These are phyloP conservation scores for Coelopa frigida DNA, from an alignment of 1,140 invertebrate species.

Conservation along the genomic window DNA sequence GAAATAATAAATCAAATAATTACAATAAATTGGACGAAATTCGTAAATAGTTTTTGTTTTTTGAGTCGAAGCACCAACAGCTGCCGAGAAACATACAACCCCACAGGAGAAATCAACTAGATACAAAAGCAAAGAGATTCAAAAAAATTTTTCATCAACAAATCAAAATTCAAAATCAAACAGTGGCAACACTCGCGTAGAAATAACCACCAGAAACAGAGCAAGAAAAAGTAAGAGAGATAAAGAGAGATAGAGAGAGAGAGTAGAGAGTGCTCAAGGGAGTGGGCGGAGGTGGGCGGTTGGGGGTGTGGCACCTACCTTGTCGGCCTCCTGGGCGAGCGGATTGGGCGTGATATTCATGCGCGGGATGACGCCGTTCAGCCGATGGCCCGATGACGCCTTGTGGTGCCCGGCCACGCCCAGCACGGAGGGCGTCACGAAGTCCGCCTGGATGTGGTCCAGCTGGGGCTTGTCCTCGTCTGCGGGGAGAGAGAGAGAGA, in stretches of 20 bases:
- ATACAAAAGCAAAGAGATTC: conserved; percentile 6
- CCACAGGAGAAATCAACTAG: conserved; percentile 10
- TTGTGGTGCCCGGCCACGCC: conserved; percentile 33
- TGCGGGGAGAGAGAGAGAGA: conserved; percentile 4
- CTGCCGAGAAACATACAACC: conserved; percentile 17
- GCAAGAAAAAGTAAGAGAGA: neutral
- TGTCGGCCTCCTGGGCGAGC: conserved; percentile 52
- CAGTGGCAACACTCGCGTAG: too few species aligned
- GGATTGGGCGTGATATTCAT: conserved; percentile 67
- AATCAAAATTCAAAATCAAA: conserved; percentile 1
- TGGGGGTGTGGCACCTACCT: too few species aligned
- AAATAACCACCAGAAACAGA: too few species aligned
- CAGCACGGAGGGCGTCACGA: conserved; percentile 39
- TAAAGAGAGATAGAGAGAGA: too few species aligned
- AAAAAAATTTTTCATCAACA: conserved; percentile 5
- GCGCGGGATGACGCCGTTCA: conserved; percentile 55
- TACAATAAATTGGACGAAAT: too few species aligned
- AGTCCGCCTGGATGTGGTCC: conserved; percentile 50
- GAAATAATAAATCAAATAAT: too few species aligned
- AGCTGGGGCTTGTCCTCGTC: conserved; percentile 39
- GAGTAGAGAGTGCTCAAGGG: too few species aligned
- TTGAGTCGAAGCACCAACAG: conserved; percentile 9
- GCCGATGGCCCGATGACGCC: conserved; percentile 38
- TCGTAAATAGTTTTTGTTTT: neutral
- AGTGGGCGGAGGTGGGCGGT: too few species aligned